A percentile compares a stretch with the other conserved stretches of the same genome.
Evolutionary conservation across 2,113 vertebrate species (phyloP).

Genomic region (Mobula birostris): DNA sequence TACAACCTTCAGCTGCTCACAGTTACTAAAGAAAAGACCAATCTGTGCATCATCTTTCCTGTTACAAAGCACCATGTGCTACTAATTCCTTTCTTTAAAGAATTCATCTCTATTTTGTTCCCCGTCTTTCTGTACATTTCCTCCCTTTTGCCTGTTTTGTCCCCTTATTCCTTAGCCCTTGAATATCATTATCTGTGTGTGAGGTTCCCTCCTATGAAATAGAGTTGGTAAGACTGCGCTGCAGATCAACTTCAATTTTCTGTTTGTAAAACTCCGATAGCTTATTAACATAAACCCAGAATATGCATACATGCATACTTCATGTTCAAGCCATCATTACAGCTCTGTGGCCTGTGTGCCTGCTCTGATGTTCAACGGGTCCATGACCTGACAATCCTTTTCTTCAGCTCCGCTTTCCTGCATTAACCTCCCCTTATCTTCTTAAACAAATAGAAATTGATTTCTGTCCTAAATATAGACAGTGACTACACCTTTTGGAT

Average conservation of each 20-base stretch:
- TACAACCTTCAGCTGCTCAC: not conserved
- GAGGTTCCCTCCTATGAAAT: not conserved
- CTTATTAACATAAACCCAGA: not conserved
- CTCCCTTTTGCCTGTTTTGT: not conserved
- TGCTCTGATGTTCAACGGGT: too few species aligned
- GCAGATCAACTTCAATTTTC: not conserved
- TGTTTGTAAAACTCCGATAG: not conserved
- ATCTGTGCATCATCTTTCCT: not conserved
- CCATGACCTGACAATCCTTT: too few species aligned
- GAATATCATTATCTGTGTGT: not conserved
- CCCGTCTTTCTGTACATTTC: not conserved
- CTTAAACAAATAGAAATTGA: too few species aligned
- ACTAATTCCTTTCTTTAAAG: not conserved
- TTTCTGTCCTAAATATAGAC: too few species aligned
- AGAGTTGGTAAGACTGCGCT: not conserved
- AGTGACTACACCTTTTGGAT: too few species aligned
- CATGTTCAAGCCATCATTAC: not conserved
- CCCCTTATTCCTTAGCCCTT: not conserved
- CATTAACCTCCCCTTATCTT: too few species aligned
- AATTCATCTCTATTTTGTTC: not conserved
- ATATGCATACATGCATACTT: not conserved
- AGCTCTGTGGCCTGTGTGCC: too few species aligned
- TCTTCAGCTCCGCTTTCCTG: too few species aligned
- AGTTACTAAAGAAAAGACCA: not conserved
- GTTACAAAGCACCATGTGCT: not conserved